Evolutionary conservation across 2,113 vertebrate species (phyloP).

Genomic region (Dolichallabes microphthalmus): DNA sequence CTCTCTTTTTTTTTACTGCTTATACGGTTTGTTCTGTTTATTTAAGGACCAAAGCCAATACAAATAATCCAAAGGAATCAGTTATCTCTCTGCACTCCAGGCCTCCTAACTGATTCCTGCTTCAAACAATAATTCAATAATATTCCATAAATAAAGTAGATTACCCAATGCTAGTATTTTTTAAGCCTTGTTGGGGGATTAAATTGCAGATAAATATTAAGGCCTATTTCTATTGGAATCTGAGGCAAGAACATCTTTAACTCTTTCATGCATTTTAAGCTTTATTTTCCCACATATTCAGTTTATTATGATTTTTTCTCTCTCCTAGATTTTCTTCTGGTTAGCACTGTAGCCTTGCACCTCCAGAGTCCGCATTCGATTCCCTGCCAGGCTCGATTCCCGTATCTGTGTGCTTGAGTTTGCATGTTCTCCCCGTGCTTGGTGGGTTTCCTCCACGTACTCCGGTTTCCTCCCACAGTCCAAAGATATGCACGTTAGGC

Average conservation of each 20-base stretch:
- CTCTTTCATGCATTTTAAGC: background rate
- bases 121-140: conserved; percentile 34
- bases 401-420: too few species aligned
- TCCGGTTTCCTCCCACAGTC: too few species aligned
- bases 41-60: conserved; percentile 10
- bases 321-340: too few species aligned
- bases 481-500: too few species aligned
- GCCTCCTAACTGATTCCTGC: background rate
- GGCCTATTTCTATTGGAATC: conserved; percentile 6
- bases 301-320: background rate
- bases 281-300: background rate
- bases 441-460: too few species aligned
- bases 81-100: background rate
- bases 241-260: background rate
- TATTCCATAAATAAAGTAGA: conserved; percentile 30
- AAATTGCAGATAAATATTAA: conserved; percentile 34
- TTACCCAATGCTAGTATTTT: conserved; percentile 28
- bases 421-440: too few species aligned
- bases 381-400: too few species aligned
- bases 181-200: conserved; percentile 3
- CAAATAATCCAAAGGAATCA: conserved; percentile 22
- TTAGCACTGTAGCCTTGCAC: too few species aligned
- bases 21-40: conserved; percentile 14
- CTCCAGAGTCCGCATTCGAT: too few species aligned
- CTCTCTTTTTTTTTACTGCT: background rate